Base-by-base conservation (phyloP, 1,140 invertebrate genomes). In the Copidosoma floridanum region DNA sequence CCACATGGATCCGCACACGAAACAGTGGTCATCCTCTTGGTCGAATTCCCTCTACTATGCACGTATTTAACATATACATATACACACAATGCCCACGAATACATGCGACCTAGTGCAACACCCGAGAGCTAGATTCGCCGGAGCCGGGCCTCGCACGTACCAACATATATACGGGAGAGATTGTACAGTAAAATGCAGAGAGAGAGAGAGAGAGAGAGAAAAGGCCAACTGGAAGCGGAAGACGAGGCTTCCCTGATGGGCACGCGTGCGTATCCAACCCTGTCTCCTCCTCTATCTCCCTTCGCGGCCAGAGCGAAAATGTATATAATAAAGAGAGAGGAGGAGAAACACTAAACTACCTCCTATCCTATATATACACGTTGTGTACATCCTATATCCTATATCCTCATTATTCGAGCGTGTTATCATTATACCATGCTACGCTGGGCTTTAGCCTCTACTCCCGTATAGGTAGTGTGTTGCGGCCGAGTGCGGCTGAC, bases 261-360 rank as follows among this genome's bases (percentile, higher is more conserved):
- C 75, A 79, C 74, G 79, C 79, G 76, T 79, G 78, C 77, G 78
- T 78, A 80, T 79, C 78, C 74, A 79, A 80, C 74, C 78, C 77
- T 80, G 77, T 78, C 71, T 80, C 78, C 78, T 79, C 74, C 7
- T 64, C 58, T 63, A 63, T 54, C 57, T 61, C 20, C 37, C 23
- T 27, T 14, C 26, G 23, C 24, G 59, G 67, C 66, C n/a, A n/a
- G n/a, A n/a, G n/a, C n/a, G n/a, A n/a, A n/a, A n/a, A n/a, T n/a
- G n/a, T n/a, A n/a, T n/a, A n/a, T n/a, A n/a, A n/a, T n/a, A n/a
- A n/a, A n/a, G n/a, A n/a, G n/a, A n/a, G n/a, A n/a, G n/a, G n/a
- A n/a, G n/a, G n/a, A n/a, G n/a, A n/a, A n/a, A n/a, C n/a, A n/a
- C n/a, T n/a, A n/a, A n/a, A n/a, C n/a, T n/a, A n/a, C n/a, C n/a